Evolutionary conservation across 2,888 invertebrate species (phyloP).

Genomic region (Dolichomitus sp.): DNA sequence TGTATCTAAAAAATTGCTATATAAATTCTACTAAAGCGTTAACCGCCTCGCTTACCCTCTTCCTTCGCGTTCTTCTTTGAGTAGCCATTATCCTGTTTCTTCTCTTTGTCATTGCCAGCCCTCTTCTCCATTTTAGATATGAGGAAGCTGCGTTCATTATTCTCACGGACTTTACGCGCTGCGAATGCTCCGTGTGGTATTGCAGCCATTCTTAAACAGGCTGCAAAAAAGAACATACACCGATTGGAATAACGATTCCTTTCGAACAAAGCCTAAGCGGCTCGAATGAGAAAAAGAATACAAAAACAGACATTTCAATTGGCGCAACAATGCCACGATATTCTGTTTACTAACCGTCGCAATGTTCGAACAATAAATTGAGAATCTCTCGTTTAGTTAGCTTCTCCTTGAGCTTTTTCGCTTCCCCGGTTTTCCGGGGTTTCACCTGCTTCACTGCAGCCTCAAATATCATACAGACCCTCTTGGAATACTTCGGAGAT

Average conservation of each 20-base stretch:
- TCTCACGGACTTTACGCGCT: conserved; percentile 90
- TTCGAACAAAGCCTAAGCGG: conserved; percentile 10
- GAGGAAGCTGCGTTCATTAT: conserved; percentile 87
- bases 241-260: conserved; percentile 23
- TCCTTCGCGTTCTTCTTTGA: conserved; percentile 64
- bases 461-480: conserved; percentile 75
- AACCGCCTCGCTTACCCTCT: conserved; percentile 43
- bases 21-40: background rate
- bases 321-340: background rate
- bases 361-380: conserved; percentile 76
- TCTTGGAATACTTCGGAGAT: conserved; percentile 61
- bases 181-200: conserved; percentile 93
- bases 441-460: conserved; percentile 54
- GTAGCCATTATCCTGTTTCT: conserved; percentile 65
- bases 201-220: conserved; percentile 89
- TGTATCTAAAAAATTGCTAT: too few species aligned
- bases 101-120: conserved; percentile 80
- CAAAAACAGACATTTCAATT: background rate
- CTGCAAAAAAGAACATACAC: conserved; percentile 64
- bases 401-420: conserved; percentile 31
- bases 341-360: conserved; percentile 73
- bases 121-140: conserved; percentile 87
- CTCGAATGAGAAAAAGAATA: background rate
- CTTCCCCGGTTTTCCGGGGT: conserved; percentile 41
- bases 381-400: conserved; percentile 68